Evolutionary conservation across 2,113 vertebrate species (phyloP).

Genomic region (Cynocephalus volans): DNA sequence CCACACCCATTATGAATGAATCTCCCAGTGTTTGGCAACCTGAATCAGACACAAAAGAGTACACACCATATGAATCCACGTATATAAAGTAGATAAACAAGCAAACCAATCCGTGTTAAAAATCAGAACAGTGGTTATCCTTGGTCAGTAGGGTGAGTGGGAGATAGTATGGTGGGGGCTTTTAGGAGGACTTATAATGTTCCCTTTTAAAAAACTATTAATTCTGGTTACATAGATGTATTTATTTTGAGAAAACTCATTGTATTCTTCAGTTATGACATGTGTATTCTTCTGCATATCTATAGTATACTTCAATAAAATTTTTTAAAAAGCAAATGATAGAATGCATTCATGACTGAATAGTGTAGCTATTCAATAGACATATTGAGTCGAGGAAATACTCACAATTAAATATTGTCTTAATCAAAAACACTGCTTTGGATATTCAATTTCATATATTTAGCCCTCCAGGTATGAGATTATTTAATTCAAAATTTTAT

Average conservation of each 20-base stretch:
- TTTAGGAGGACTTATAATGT: neutral
- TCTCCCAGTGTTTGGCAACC: neutral
- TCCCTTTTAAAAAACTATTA: neutral
- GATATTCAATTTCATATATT: neutral
- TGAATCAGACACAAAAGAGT: neutral
- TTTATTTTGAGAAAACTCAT: neutral
- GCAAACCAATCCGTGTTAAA: neutral
- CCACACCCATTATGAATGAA: neutral
- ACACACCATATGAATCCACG: neutral
- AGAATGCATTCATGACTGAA: neutral
- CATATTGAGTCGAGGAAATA: neutral
- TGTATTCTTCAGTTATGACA: neutral
- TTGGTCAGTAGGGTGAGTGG: neutral
- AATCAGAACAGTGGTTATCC: neutral
- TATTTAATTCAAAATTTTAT: neutral
- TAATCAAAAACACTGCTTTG: conserved; percentile 5
- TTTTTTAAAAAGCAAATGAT: neutral
- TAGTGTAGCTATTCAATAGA: neutral
- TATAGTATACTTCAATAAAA: neutral
- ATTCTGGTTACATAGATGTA: neutral
- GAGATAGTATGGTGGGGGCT: neutral
- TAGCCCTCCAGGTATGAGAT: neutral
- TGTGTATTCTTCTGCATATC: accelerated
- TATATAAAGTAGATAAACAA: neutral
- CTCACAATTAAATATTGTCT: neutral